phyloP scores from a whole-genome alignment of 2,888 invertebrate species.

The Fabriciana adippe region DNA sequence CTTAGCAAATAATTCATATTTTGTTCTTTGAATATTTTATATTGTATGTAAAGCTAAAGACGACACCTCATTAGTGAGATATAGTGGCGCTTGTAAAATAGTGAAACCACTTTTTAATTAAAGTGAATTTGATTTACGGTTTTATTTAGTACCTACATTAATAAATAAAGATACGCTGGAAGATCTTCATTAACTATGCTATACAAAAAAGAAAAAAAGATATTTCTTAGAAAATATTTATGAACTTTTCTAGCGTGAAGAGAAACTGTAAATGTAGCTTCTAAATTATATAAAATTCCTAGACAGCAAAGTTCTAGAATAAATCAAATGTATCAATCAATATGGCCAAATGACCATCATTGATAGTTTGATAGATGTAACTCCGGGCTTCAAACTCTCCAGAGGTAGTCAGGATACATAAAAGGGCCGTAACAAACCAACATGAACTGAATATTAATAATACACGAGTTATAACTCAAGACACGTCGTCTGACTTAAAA shows the following conservation, averaged over 20 bases:
- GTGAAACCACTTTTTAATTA: conserved; percentile 14
- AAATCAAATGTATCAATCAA: conserved; percentile 24
- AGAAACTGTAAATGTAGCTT: conserved; percentile 6
- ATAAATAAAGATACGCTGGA: conserved; percentile 1
- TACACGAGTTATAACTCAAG: conserved; percentile 48
- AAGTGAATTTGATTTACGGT: conserved; percentile 1
- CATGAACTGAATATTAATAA: conserved; percentile 41
- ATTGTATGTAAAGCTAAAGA: not conserved
- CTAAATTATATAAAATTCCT: conserved; percentile 19
- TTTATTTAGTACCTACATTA: conserved; percentile 11
- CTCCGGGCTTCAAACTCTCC: conserved; percentile 29
- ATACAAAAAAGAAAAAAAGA: not conserved
- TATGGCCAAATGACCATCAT: conserved; percentile 27
- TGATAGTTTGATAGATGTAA: conserved; percentile 28
- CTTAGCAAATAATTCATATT: too few species aligned
- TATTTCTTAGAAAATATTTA: too few species aligned
- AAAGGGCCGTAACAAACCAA: conserved; percentile 43
- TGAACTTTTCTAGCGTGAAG: too few species aligned
- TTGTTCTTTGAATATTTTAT: too few species aligned
- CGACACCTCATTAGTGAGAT: conserved; percentile 23
- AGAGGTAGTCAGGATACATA: conserved; percentile 37
- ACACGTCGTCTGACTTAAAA: conserved; percentile 68
- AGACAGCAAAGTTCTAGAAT: conserved; percentile 10
- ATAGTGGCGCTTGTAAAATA: conserved; percentile 7
- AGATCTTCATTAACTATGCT: conserved; percentile 3